These are phyloP conservation scores for Eristalinus sepulchralis DNA, from an alignment of 2,888 invertebrate genomes.

Conservation along the genomic window DNA sequence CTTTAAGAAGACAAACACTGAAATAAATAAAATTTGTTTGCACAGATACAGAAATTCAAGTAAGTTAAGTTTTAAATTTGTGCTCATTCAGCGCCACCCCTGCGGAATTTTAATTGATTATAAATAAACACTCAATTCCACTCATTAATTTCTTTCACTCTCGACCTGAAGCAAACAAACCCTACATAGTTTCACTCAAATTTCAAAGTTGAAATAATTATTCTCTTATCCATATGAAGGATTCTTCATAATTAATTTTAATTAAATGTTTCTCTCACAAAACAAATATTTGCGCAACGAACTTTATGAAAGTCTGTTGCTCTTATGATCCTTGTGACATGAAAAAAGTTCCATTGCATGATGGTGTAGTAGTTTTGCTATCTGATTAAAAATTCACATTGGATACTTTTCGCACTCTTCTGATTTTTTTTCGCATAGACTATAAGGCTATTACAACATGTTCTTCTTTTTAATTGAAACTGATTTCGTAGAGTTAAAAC, in stretches of 20 bases:
- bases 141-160: too few species aligned
- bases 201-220: too few species aligned
- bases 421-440: not conserved
- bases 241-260: not conserved
- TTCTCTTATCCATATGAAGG: too few species aligned
- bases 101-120: too few species aligned
- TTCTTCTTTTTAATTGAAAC: slow-evolving; percentile 32
- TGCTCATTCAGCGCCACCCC: too few species aligned
- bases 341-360: slow-evolving; percentile 9
- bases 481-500: slow-evolving; percentile 40
- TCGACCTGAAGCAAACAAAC: too few species aligned
- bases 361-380: not conserved
- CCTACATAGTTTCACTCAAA: too few species aligned
- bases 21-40: too few species aligned
- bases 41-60: too few species aligned
- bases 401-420: not conserved
- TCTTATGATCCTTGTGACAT: slow-evolving; percentile 17
- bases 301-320: slow-evolving; percentile 11
- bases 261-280: not conserved
- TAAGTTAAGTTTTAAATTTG: too few species aligned
- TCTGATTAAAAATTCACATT: not conserved
- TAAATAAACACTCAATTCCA: too few species aligned
- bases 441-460: slow-evolving; percentile 21
- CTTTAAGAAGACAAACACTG: too few species aligned
- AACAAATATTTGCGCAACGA: not conserved